phyloP scores from a whole-genome alignment of 2,888 invertebrate species.

The Agrochola litura region DNA sequence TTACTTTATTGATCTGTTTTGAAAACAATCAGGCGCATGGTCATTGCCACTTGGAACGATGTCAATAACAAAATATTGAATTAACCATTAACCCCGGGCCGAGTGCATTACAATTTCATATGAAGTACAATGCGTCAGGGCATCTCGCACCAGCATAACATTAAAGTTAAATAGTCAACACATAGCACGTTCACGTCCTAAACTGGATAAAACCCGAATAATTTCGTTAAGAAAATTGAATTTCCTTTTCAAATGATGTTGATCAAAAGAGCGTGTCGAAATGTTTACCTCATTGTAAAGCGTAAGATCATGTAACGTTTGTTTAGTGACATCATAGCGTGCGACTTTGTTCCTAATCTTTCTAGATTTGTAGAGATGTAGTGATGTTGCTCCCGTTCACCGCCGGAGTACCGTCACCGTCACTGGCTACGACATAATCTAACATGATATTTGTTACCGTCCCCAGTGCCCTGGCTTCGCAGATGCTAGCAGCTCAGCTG shows the following conservation, averaged over 20 bases:
- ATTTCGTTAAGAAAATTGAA: slow-evolving; percentile 28
- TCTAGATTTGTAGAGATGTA: slow-evolving; percentile 61
- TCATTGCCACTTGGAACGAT: slow-evolving; percentile 73
- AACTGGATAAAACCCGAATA: slow-evolving; percentile 34
- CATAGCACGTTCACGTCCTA: slow-evolving; percentile 37
- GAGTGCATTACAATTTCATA: slow-evolving; percentile 83
- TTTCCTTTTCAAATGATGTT: slow-evolving; percentile 36
- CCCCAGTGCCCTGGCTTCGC: slow-evolving; percentile 99
- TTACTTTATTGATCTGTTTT: slow-evolving; percentile 52
- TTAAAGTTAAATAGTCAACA: slow-evolving; percentile 55
- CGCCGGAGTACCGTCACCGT: slow-evolving; percentile 68
- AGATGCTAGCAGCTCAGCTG: slow-evolving; percentile 98
- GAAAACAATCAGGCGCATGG: slow-evolving; percentile 68
- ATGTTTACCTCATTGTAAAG: slow-evolving; percentile 27
- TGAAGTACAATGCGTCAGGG: slow-evolving; percentile 75
- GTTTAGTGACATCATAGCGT: slow-evolving; percentile 73
- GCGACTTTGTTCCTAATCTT: slow-evolving; percentile 77
- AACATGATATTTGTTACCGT: slow-evolving; percentile 91
- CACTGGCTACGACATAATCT: slow-evolving; percentile 80
- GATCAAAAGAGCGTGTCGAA: slow-evolving; percentile 31
- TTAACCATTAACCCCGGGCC: slow-evolving; percentile 75
- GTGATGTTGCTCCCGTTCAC: slow-evolving; percentile 68
- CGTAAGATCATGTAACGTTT: slow-evolving; percentile 33
- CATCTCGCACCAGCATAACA: slow-evolving; percentile 59
- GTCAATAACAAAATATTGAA: slow-evolving; percentile 83